Base-by-base conservation (phyloP, 2,888 invertebrate genomes). In the Catocala fraxini region DNA sequence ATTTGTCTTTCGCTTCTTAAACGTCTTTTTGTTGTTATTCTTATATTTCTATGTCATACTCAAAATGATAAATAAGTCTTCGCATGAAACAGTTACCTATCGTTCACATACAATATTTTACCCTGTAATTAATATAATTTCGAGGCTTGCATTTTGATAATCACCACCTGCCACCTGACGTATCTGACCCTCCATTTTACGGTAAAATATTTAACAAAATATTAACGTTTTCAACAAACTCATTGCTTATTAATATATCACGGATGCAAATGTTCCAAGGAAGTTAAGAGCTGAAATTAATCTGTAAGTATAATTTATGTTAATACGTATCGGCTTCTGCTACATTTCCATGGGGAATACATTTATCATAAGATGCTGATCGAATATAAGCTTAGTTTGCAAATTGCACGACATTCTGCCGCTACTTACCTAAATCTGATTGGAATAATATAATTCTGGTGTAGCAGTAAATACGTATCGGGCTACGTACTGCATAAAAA, bases 281-380 rank as follows among this genome's bases (percentile, higher is more conserved):
- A 76, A 73, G 68, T 73, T 62, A 62, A 63, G 70, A 73, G 56
- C 81, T 78, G 65, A 80, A 83, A 86, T 87, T 85, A 86, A 89
- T 91, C 83, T 91, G 84, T 83, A 70, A 92, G 87, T 89, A 88
- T 88, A 91, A 91, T 91, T 86, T 85, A 91, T 89, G 90, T 75
- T 85, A 90, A 91, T 88, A 82, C 79, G 56, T 84, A 68, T 86
- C 80, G 75, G 84, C 80, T 85, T 77, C 84, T 79, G 83, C 80
- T 84, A 82, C 75, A 86, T 88, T 89, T 89, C 83, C 83, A 84
- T 81, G 74, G 80, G 75, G 79, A 56, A 81, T 82, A 77, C 86
- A 87, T 89, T 89, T 91, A 90, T 91, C 90, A 88, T 80, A 73
- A 84, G 83, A 85, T 84, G 85, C 73, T 79, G 86, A 89, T 89